Percentiles rank a stretch among this genome's conserved stretches.
Evolutionary conservation across 2,113 vertebrate genomes (phyloP).

Genomic region (Suricata suricatta): DNA sequence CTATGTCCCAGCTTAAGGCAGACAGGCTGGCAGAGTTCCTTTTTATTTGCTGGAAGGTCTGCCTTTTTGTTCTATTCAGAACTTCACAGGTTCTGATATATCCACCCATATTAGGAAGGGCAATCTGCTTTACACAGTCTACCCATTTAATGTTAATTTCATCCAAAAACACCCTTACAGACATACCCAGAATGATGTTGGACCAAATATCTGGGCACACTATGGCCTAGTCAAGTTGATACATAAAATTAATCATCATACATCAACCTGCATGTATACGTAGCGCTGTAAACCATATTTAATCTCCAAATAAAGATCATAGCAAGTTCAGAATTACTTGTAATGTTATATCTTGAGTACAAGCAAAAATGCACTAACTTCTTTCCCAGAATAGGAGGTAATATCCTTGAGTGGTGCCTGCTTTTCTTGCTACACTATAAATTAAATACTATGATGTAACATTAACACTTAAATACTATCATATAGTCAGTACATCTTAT

Average conservation of each 20-base stretch:
- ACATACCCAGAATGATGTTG: background rate
- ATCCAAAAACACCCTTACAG: background rate
- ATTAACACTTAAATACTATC: background rate
- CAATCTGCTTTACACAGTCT: background rate
- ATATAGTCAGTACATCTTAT: background rate
- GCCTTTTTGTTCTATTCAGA: background rate
- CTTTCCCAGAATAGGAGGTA: background rate
- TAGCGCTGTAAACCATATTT: background rate
- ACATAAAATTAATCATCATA: background rate
- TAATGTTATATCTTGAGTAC: background rate
- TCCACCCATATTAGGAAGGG: background rate
- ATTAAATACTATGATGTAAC: background rate
- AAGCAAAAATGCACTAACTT: background rate
- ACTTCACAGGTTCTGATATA: background rate
- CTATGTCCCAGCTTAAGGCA: background rate
- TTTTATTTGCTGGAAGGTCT: background rate
- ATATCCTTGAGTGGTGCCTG: background rate
- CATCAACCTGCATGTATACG: background rate
- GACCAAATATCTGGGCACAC: background rate
- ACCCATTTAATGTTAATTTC: background rate
- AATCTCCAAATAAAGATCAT: background rate
- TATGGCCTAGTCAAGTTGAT: background rate
- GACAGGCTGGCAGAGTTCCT: background rate
- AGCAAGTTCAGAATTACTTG: background rate
- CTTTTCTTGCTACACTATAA: background rate